Percentiles rank a stretch among this genome's conserved stretches.
Evolutionary conservation across 1,140 invertebrate species (phyloP).

Genomic region (Magallana ariakensis): DNA sequence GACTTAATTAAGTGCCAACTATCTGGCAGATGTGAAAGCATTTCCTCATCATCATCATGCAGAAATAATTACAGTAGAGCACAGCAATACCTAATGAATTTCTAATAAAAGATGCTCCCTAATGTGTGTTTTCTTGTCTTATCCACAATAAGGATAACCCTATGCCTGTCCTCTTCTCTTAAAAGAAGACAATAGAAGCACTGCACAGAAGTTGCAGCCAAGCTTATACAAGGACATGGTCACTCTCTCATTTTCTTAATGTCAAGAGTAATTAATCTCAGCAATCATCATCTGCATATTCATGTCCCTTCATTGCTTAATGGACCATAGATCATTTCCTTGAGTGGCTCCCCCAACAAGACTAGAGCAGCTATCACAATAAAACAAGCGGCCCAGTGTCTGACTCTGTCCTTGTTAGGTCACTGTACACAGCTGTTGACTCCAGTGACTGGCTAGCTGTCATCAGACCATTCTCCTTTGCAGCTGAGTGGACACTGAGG

Average conservation of each 20-base stretch:
- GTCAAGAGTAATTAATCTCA: neutral
- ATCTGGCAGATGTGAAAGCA: neutral
- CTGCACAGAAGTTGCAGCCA: neutral
- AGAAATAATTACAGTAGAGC: neutral
- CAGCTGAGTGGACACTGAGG: too few species aligned
- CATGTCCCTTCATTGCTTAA: slow-evolving; percentile 15
- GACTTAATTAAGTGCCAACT: neutral
- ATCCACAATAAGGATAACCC: too few species aligned
- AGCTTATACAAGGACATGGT: neutral
- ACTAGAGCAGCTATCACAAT: neutral
- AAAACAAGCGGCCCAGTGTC: neutral
- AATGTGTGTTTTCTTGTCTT: neutral
- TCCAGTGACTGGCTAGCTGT: neutral
- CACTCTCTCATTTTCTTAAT: neutral
- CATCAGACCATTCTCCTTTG: neutral
- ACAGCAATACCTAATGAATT: neutral
- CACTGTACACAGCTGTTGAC: neutral
- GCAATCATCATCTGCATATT: slow-evolving; percentile 22
- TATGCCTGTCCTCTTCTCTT: too few species aligned
- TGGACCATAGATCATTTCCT: slow-evolving; percentile 16
- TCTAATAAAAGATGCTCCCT: neutral
- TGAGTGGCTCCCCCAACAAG: neutral
- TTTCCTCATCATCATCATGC: neutral
- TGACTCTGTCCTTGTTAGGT: neutral
- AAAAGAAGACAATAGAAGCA: neutral